Conservation (phyloP, 2,797 vertebrate genomes). For the Acrossocheilus fasciatus region DNA sequence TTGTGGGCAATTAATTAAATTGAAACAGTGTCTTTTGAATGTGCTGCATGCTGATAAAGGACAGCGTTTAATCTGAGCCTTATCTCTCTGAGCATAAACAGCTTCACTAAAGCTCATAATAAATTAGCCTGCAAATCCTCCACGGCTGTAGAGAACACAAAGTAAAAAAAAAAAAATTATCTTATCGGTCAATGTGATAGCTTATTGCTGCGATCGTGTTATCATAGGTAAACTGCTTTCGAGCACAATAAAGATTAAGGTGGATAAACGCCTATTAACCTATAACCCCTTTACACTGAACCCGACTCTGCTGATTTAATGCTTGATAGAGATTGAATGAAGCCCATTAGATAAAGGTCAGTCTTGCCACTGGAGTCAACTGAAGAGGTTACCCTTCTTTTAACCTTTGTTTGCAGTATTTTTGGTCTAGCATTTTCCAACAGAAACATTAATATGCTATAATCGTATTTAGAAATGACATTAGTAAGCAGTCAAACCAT, state of each 20-base stretch:
- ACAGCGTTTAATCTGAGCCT: slow-evolving; percentile 61
- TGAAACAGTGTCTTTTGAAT: slow-evolving; percentile 58
- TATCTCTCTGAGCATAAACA: slow-evolving; percentile 59
- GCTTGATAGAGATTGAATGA: slow-evolving; percentile 24
- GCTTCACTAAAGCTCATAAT: slow-evolving; percentile 52
- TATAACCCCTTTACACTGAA: slow-evolving; percentile 33
- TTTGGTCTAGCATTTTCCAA: not conserved
- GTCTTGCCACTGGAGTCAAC: not conserved
- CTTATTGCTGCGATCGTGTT: slow-evolving; percentile 25
- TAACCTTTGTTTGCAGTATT: slow-evolving; percentile 6
- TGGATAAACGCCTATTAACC: slow-evolving; percentile 45
- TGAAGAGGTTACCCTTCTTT: not conserved
- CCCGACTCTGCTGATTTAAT: slow-evolving; percentile 24
- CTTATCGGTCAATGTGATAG: not conserved
- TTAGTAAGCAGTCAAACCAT: slow-evolving; percentile 6
- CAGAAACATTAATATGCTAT: not conserved
- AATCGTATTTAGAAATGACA: slow-evolving; percentile 5
- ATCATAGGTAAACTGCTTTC: slow-evolving; percentile 34
- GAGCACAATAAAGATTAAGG: slow-evolving; percentile 39
- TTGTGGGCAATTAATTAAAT: slow-evolving; percentile 59
- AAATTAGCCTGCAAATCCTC: slow-evolving; percentile 47
- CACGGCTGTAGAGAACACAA: slow-evolving; percentile 19
- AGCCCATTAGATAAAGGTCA: slow-evolving; percentile 18
- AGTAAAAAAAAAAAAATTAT: not conserved
- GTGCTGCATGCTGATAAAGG: slow-evolving; percentile 62